Evolutionary conservation across 2,888 invertebrate species (phyloP), one percentile per base, ranked within the genome.

Genomic region (Orchesellides sinensis): DNA sequence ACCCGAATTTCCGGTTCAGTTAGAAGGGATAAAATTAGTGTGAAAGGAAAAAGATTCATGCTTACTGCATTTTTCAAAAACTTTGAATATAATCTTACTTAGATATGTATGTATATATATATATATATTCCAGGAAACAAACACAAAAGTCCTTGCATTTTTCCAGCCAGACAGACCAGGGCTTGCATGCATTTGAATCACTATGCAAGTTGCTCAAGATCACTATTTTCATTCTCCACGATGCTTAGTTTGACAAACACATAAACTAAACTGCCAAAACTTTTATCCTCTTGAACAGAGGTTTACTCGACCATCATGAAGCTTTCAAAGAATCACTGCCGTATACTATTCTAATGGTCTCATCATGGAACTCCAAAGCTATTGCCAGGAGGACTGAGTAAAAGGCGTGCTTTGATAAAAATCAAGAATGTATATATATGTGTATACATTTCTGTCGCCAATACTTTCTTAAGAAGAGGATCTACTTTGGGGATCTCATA

Each of bases 251-350:
- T 63, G 40, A 49, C 65, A 75, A 75, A 63, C 65, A 75, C 61
- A 73, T 73, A 73, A 73, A 73, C 63, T 66, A 75, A 65, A 75
- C 54, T 75, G 49, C 21, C 66, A 65, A 75, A 75, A 75, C 23
- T 65, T 75, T 75, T 66, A 75, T 75, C 75, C 75, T 75, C 54
- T 65, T 75, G 52, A 52, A 75, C 65, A 75, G 75, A 29, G 52
- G 75, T 75, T 75, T 66, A 66, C 12, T 75, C 65, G 54, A 61
- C 27, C 75, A 75, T 75, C 75, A 65, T 65, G 65, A 45, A 61
- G 61, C 59, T 61, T 61, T 73, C 59, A 63, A 73, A 61, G 49
- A 63, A 40, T 65, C 27, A 35, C 63, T 17, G 27, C 63, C 52
- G 59, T 61, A 29, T 61, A 21, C 63, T 27, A 32, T 49, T 59